Percentiles rank a stretch among this genome's conserved stretches.
These are phyloP conservation scores for Orestias chungarensis DNA, from an alignment of 2,797 vertebrate genomes.

Conservation along the genomic window DNA sequence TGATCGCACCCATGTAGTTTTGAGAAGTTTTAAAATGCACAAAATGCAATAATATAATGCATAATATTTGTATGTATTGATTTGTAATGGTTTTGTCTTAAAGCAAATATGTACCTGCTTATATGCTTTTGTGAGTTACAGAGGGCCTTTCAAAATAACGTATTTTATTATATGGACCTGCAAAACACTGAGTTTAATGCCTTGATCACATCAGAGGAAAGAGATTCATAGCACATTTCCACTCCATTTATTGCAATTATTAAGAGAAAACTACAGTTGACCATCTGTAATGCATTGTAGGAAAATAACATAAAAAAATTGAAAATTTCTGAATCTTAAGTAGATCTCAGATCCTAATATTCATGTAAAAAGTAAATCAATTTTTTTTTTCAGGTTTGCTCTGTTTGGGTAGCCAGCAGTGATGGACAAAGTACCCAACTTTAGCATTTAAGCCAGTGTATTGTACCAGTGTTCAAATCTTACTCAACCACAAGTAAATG, in stretches of 20 bases:
- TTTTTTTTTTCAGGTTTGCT: too few species aligned
- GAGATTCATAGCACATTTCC: neutral
- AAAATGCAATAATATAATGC: too few species aligned
- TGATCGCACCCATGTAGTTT: neutral
- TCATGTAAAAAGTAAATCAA: too few species aligned
- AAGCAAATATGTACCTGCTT: neutral
- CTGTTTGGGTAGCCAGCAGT: constrained; percentile 8
- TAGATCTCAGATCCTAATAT: too few species aligned
- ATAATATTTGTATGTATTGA: too few species aligned
- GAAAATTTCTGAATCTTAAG: too few species aligned
- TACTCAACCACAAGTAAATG: too few species aligned
- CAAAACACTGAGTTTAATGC: neutral
- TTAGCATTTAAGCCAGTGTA: too few species aligned
- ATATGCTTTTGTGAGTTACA: neutral
- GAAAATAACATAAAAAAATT: neutral
- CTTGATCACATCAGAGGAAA: too few species aligned
- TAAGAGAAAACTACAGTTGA: neutral
- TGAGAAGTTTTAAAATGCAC: neutral
- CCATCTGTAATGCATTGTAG: neutral
- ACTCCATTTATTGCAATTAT: neutral
- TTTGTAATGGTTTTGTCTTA: neutral
- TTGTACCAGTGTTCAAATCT: too few species aligned
- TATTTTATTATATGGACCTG: neutral
- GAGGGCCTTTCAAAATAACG: neutral
- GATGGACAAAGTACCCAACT: too few species aligned